A percentile compares a stretch with the other conserved stretches of the same genome.
These are phyloP conservation scores for Phycodurus eques DNA, from an alignment of 2,113 vertebrate species.

Conservation along the genomic window DNA sequence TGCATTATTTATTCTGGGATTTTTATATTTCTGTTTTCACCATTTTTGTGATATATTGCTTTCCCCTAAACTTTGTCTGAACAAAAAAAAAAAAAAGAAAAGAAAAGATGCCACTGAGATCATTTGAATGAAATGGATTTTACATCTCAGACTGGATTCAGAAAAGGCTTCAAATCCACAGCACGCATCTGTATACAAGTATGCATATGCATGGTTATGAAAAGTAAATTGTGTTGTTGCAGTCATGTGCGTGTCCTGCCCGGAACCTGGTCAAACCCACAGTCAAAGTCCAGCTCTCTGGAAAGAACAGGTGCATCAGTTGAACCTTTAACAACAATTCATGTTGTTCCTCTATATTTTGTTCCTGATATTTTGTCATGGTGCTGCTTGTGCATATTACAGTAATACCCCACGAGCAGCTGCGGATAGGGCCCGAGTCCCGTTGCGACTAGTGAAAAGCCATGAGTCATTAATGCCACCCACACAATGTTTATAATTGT, in stretches of 20 bases:
- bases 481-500: too few relatives aligned
- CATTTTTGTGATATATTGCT: neutral
- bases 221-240: slow-evolving; percentile 1
- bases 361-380: neutral
- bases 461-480: too few relatives aligned
- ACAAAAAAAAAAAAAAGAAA: neutral
- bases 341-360: neutral
- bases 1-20: neutral
- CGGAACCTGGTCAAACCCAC: slow-evolving; percentile 5
- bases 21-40: neutral
- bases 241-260: slow-evolving; percentile 1
- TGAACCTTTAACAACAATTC: neutral
- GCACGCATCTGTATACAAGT: neutral
- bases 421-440: too few relatives aligned
- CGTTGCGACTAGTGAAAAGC: too few relatives aligned
- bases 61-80: neutral
- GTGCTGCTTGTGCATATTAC: neutral
- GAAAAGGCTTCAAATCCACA: neutral
- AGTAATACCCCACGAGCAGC: neutral
- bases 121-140: neutral
- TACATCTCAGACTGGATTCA: neutral
- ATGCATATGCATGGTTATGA: neutral
- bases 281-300: slow-evolving; percentile 6
- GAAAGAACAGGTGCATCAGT: slow-evolving; percentile 38
- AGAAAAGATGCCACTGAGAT: neutral